A percentile compares a stretch with the other conserved stretches of the same genome.
Evolutionary conservation across 2,888 invertebrate genomes (phyloP).

Genomic region (Gymnosoma rotundatum): DNA sequence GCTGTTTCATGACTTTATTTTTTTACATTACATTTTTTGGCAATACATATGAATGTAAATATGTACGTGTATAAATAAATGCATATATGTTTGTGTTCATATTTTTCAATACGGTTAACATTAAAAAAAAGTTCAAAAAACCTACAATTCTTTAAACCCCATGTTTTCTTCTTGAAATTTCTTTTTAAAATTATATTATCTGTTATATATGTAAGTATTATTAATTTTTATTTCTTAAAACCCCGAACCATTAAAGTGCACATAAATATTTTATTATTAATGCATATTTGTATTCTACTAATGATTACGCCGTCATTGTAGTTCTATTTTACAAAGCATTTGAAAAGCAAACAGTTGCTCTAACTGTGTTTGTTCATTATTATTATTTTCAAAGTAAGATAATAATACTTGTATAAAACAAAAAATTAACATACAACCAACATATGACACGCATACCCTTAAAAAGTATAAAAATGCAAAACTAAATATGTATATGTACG

Average conservation of each 20-base stretch:
- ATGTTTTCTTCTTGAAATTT: slow-evolving; percentile 9
- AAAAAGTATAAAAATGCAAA: slow-evolving; percentile 18
- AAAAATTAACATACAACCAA: not conserved
- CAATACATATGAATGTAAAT: slow-evolving; percentile 17
- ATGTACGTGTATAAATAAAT: not conserved
- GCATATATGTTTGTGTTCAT: not conserved
- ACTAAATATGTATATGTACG: slow-evolving; percentile 36
- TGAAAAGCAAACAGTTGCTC: slow-evolving; percentile 52
- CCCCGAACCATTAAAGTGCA: not conserved
- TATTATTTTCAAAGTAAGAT: slow-evolving; percentile 21
- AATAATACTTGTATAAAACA: not conserved
- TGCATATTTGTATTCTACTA: slow-evolving; percentile 30
- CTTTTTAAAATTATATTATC: not conserved
- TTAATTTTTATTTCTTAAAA: not conserved
- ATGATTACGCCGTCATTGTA: slow-evolving; percentile 50
- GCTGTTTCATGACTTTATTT: slow-evolving; percentile 23
- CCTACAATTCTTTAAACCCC: not conserved
- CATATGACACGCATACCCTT: slow-evolving; percentile 52
- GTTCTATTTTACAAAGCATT: slow-evolving; percentile 34
- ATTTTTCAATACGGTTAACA: not conserved
- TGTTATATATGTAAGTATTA: not conserved
- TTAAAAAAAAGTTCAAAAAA: slow-evolving; percentile 60
- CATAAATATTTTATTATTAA: not conserved
- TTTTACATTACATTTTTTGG: slow-evolving; percentile 32
- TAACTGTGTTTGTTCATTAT: slow-evolving; percentile 34